Conservation (phyloP, 2,888 invertebrate genomes). For the Sminthurinus aureus region DNA sequence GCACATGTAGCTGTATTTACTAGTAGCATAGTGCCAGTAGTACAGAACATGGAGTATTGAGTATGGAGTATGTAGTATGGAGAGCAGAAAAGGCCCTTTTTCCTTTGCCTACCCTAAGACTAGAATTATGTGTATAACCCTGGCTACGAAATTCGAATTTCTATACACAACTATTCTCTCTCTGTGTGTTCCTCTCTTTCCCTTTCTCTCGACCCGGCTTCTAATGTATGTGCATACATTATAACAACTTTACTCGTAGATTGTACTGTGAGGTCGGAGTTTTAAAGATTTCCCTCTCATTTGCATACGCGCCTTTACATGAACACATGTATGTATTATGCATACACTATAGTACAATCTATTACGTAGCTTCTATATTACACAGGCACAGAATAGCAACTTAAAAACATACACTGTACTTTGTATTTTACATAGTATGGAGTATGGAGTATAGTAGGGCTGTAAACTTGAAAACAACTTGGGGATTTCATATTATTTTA, state of each 20-base stretch:
- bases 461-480: not conserved
- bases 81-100: no score
- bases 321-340: not conserved
- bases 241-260: slow-evolving; percentile 29
- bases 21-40: no score
- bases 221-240: slow-evolving; percentile 37
- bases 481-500: not conserved
- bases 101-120: no score
- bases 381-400: not conserved
- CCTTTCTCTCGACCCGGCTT: slow-evolving; percentile 18
- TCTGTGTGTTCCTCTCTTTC: not conserved
- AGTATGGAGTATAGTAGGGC: not conserved
- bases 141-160: no score
- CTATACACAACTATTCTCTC: not conserved
- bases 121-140: no score
- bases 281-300: slow-evolving; percentile 12
- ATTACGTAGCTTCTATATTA: not conserved
- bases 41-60: no score
- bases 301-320: slow-evolving; percentile 34
- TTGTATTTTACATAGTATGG: no score
- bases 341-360: not conserved
- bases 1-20: not conserved
- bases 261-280: slow-evolving; percentile 21
- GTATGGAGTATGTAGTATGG: no score
- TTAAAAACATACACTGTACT: not conserved